Evolutionary conservation across 2,113 vertebrate species (phyloP), one percentile per base, ranked within the genome.

Genomic region (Calonectris borealis): DNA sequence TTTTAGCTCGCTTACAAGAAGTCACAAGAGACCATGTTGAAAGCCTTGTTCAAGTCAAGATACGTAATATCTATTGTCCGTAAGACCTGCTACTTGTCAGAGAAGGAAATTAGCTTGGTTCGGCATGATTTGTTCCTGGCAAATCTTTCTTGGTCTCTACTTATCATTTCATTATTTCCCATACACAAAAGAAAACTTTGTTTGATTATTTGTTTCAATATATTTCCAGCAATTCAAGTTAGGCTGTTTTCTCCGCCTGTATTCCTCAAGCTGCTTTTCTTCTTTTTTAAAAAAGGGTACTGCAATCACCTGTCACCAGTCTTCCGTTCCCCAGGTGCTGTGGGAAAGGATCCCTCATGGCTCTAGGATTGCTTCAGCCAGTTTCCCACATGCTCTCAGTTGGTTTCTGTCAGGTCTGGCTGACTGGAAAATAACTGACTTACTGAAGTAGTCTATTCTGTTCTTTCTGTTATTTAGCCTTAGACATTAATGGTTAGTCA

Each of bases 61-160:
- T 95, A 94, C 18, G 49, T 72, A 85, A 4, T 90, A 94, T 73
- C 87, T 94, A 69, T 85, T 96, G 93, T 90, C 70, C 80, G 9
- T 81, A 84, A 91, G 86, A 86, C 80, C 78, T 79, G 87, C 84
- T 52, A 46, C 87, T 94, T 91, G 93, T 91, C 87, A 72, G 62
- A 90, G 84, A 88, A 91, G 89, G 90, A 91, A 94, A 90, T 83
- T 69, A 91, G 89, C 90, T 84, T 85, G 57, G 48, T 72, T 79
- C 11, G 1, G 78, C 81, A 94, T 42, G 81, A 93, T 96, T 94
- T 93, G 73, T 95, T 96, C 95, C 93, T 90, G 90, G 66, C 78
- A 89, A 95, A 87, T 85, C 78, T 72, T 93, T 93, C 90, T 93
- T 89, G 94, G 93, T 87, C 54, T 93, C 78, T 44, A 82, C 93